Conservation (phyloP, 2,113 vertebrate species). For the Talpa occidentalis region DNA sequence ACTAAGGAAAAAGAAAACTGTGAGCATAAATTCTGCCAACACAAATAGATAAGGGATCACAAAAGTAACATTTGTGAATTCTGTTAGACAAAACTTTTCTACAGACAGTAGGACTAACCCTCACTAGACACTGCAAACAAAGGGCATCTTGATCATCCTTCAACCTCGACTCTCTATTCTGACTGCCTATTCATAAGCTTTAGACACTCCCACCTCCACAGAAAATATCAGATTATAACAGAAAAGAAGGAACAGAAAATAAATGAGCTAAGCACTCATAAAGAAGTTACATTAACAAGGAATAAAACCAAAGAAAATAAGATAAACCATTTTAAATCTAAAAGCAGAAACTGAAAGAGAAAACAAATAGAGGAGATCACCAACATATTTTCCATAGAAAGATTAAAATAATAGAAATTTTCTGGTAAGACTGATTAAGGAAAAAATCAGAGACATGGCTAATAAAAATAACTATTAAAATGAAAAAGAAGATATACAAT, state of each 20-base stretch:
- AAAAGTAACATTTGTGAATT: constrained; percentile 3
- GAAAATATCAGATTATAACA: neutral
- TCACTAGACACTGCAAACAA: neutral
- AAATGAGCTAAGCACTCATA: neutral
- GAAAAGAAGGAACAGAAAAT: constrained; percentile 45
- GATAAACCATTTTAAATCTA: neutral
- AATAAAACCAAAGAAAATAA: neutral
- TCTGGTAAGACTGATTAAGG: neutral
- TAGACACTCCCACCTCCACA: neutral
- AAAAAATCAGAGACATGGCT: neutral
- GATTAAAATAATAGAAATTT: neutral
- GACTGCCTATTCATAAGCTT: neutral
- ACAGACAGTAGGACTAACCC: neutral
- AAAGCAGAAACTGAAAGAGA: neutral
- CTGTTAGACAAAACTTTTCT: neutral
- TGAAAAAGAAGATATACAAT: neutral
- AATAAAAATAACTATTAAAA: neutral
- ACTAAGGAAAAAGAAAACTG: neutral
- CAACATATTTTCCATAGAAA: neutral
- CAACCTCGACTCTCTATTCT: neutral
- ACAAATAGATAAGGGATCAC: neutral
- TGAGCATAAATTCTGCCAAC: neutral
- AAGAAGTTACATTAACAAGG: neutral
- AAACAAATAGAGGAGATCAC: neutral
- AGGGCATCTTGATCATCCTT: neutral